These are phyloP conservation scores for Cottus gobio DNA, from an alignment of 2,113 vertebrate genomes.

Conservation along the genomic window DNA sequence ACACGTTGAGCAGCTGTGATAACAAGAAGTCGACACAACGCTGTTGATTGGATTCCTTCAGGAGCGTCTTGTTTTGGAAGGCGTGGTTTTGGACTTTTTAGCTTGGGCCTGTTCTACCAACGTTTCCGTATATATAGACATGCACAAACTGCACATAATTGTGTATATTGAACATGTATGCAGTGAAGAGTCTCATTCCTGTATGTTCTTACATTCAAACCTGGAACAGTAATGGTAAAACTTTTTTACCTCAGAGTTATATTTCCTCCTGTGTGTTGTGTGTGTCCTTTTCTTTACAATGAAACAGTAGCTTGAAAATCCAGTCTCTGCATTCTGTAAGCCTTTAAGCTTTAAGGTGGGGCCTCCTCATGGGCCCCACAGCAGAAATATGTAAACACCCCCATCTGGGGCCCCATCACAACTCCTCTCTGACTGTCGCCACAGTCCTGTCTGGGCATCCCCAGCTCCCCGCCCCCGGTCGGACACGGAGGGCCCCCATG, in stretches of 20 bases:
- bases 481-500: slow-evolving; percentile 23
- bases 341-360: neutral
- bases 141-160: too few relatives aligned
- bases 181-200: neutral
- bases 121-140: neutral
- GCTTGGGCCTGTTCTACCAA: neutral
- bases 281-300: neutral
- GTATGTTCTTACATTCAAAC: neutral
- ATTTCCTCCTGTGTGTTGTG: slow-evolving; percentile 35
- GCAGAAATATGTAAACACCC: slow-evolving; percentile 37
- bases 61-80: neutral
- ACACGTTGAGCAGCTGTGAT: slow-evolving; percentile 16
- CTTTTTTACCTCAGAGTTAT: slow-evolving; percentile 11
- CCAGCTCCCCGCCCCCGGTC: neutral
- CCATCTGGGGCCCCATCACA: slow-evolving; percentile 38
- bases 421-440: slow-evolving; percentile 9
- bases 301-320: slow-evolving; percentile 25
- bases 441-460: slow-evolving; percentile 31
- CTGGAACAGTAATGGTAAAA: slow-evolving; percentile 11
- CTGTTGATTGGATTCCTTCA: neutral
- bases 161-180: neutral
- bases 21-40: neutral
- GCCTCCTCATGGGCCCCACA: slow-evolving; percentile 12
- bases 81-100: neutral
- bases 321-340: slow-evolving; percentile 14